Evolutionary conservation across 2,888 invertebrate species (phyloP).

Genomic region (Platycheirus albimanus): DNA sequence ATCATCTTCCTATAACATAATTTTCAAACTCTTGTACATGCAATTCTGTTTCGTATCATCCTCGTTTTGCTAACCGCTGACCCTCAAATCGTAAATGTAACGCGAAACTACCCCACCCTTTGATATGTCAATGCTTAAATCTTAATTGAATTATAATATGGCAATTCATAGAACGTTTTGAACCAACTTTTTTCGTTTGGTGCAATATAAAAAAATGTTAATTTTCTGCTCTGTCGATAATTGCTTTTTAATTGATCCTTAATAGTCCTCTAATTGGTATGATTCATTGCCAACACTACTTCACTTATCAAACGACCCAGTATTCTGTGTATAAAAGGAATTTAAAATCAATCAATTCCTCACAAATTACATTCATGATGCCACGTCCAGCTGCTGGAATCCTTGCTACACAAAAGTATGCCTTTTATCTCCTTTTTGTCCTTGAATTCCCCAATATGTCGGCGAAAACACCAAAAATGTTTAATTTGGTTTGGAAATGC

Average conservation of each 20-base stretch:
- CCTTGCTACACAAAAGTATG: conserved; percentile 21
- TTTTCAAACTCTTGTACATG: too few species aligned
- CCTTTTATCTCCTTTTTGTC: conserved; percentile 12
- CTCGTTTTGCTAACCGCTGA: too few species aligned
- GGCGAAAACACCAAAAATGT: neutral
- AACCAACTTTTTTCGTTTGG: neutral
- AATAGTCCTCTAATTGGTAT: conserved; percentile 26
- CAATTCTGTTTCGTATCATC: too few species aligned
- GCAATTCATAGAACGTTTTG: neutral
- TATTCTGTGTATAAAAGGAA: conserved; percentile 8
- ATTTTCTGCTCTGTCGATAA: conserved; percentile 14
- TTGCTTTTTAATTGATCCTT: conserved; percentile 43
- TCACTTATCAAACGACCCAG: too few species aligned
- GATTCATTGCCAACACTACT: conserved; percentile 15
- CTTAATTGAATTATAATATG: too few species aligned
- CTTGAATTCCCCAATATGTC: conserved; percentile 37
- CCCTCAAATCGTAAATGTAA: too few species aligned
- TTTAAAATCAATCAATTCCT: conserved; percentile 11
- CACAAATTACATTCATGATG: conserved; percentile 27
- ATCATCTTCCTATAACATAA: too few species aligned
- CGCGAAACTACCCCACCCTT: too few species aligned
- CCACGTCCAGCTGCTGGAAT: conserved; percentile 27
- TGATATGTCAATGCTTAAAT: too few species aligned
- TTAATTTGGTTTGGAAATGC: conserved; percentile 11
- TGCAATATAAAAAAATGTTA: neutral